Evolutionary conservation across 2,888 invertebrate species (phyloP), one percentile per base, ranked within the genome.

Genomic region (Lydus trimaculatus): DNA sequence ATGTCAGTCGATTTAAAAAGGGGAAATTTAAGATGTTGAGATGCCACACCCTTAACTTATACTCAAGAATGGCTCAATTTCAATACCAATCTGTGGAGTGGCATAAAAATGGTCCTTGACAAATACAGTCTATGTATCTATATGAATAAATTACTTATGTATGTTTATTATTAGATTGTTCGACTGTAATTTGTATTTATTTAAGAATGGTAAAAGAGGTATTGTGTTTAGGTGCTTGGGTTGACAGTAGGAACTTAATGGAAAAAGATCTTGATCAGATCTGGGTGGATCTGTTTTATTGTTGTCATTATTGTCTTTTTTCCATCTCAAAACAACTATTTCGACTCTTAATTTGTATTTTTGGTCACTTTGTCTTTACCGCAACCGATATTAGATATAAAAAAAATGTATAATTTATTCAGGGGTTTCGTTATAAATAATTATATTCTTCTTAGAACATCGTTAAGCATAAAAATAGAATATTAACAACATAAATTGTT

Each of bases 41-140:
- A n/a, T 43, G 70, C 70, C 70, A 70, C 70, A 64, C 70, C 70
- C 66, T 61, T 58, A 52, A 52, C 23, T 52, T 11, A 25, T 11
- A 33, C 25, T 36, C 43, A 33, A 59, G 64, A 70, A 70, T 70
- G 64, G 48, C 66, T 66, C 70, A 66, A 70, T 71, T 68, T 65
- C 65, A 52, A 39, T 39, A 48, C 31, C 65, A 52, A 61, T 64
- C 59, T 64, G 66, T 61, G 61, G 61, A 39, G 52, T 52, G 23
- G 23, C 52, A 52, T 52, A 52, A 52, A 52, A 52, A 52, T 52
- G 52, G 52, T 52, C 52, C 52, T 52, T 52, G 52, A 52, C 52
- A 52, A 52, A 52, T 52, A 52, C 52, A 48, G 20, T 48, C 17
- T 48, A 20, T 52, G 23, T 52, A 52, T 43, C 17, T 25, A 25